Evolutionary conservation across 2,113 vertebrate species (phyloP), one percentile per base, ranked within the genome.

Genomic region (Ctenomys sociabilis): DNA sequence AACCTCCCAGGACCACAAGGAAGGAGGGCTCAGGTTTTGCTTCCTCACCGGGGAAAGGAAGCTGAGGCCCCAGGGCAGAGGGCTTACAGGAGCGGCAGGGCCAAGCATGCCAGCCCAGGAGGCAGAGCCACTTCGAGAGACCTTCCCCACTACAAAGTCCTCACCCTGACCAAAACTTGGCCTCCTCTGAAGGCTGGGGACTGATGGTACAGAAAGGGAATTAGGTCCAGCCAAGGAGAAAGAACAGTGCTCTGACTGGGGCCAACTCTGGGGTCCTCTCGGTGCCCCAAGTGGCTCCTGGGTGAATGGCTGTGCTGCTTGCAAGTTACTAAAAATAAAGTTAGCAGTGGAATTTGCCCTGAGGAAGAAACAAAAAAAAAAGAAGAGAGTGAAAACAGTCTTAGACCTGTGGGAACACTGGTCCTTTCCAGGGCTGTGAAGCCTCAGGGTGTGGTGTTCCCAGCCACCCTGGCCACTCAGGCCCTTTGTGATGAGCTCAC

Each of bases 301-400:
- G 73, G 63, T 54, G 87, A 85, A 37, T 5, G 45, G 66, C 32
- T 59, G 92, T 59, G 5, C 2, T 52, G 85, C 86, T 63, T 66
- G 59, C 66, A 90, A 95, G 73, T 13, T 26, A 54, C 95, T 94
- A 91, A 96, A 92, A 95, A 96, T 88, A 94, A 91, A 97, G 68
- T 10, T 19, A 1, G 26, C 72, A 14, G 72, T 85, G 87, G 66
- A 94, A 96, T 93, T 97, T 96, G 84, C 92, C 85, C 75, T 32
- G 16, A 91, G 72, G 83, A 90, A 81, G 89, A 95, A 85, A 91
- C 52, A 93, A 43, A 68, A 63, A 84, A 26, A 83, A 80, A 92
- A 93, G 87, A 91, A 16, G 16, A 86, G 85, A 90, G 93, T 86
- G 88, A 85, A 88, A 37, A 88, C 57, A 92, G 85, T 28, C 28